A percentile compares a stretch with the other conserved stretches of the same genome.
phyloP scores from a whole-genome alignment of 1,140 invertebrate species.

The Elysia chlorotica region DNA sequence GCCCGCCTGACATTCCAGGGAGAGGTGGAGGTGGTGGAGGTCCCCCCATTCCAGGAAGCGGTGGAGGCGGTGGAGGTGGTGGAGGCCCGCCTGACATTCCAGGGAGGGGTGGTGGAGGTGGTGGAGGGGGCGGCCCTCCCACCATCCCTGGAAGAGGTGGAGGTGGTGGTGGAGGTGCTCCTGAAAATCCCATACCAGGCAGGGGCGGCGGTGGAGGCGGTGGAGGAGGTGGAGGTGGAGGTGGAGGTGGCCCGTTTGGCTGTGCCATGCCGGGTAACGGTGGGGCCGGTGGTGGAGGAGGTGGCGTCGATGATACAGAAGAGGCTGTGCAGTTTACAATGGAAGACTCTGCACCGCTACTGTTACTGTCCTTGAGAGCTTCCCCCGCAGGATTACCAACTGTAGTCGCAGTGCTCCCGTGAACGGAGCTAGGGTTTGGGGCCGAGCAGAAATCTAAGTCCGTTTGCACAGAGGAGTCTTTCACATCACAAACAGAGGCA shows the following conservation, averaged over 20 bases:
- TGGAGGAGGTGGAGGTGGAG: constrained; percentile 34
- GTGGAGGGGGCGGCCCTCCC: constrained; percentile 18
- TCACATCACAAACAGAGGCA: no score
- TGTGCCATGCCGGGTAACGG: no score
- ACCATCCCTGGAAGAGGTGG: constrained; percentile 8
- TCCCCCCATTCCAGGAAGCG: constrained; percentile 26
- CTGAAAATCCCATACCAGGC: background rate
- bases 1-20: constrained; percentile 7
- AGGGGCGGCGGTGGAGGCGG: constrained; percentile 20
- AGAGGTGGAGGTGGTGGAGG: constrained; percentile 26
- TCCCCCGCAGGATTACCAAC: no score
- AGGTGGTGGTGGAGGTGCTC: constrained; percentile 15
- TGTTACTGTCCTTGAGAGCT: no score
- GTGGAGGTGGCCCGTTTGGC: background rate
- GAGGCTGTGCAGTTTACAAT: no score
- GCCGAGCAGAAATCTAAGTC: constrained; percentile 8
- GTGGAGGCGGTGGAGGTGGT: constrained; percentile 36
- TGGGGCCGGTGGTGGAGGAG: no score
- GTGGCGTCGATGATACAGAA: no score
- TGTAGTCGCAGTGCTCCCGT: no score
- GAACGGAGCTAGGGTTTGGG: no score
- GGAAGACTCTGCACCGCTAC: no score
- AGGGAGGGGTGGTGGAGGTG: constrained; percentile 39
- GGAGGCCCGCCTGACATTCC: constrained; percentile 14
- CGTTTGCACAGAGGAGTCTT: constrained; percentile 28